phyloP scores from a whole-genome alignment of 1,140 invertebrate genomes.

The Coboldia fuscipes region DNA sequence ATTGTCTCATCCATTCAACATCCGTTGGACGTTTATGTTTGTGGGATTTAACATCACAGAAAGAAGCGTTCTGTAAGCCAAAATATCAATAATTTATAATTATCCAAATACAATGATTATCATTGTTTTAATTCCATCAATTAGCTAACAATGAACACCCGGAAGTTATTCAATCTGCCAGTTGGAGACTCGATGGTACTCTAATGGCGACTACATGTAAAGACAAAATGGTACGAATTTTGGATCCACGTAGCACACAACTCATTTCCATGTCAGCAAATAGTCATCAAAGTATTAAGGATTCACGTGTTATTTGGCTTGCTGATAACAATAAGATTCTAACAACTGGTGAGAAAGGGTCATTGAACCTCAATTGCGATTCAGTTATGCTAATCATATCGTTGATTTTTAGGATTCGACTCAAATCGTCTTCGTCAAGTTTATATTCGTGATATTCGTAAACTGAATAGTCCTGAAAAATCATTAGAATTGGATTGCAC shows the following conservation, averaged over 20 bases:
- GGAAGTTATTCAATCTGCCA: conserved; percentile 64
- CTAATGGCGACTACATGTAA: conserved; percentile 33
- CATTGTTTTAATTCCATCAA: conserved; percentile 7
- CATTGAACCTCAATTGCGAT: background rate
- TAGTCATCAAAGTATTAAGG: conserved; percentile 75
- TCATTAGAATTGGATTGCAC: conserved; percentile 66
- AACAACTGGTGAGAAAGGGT: conserved; percentile 38
- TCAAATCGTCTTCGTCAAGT: conserved; percentile 60
- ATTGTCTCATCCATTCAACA: conserved; percentile 60
- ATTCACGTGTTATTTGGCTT: conserved; percentile 74
- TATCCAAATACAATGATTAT: too few relatives aligned
- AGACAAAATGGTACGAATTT: conserved; percentile 59
- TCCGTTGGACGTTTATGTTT: conserved; percentile 62
- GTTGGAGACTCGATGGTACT: conserved; percentile 65
- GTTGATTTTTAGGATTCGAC: conserved; percentile 33
- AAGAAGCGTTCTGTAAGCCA: conserved; percentile 40
- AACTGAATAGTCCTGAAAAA: conserved; percentile 54
- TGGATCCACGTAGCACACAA: conserved; percentile 46
- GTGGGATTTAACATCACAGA: conserved; percentile 66
- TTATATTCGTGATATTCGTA: conserved; percentile 67
- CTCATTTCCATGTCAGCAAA: conserved; percentile 38
- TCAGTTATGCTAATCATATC: background rate
- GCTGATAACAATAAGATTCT: conserved; percentile 60
- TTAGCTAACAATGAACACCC: conserved; percentile 52
- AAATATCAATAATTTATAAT: background rate